A percentile compares a stretch with the other conserved stretches of the same genome.
Evolutionary conservation across 2,113 vertebrate species (phyloP).

Genomic region (Leptobrachium leishanense): DNA sequence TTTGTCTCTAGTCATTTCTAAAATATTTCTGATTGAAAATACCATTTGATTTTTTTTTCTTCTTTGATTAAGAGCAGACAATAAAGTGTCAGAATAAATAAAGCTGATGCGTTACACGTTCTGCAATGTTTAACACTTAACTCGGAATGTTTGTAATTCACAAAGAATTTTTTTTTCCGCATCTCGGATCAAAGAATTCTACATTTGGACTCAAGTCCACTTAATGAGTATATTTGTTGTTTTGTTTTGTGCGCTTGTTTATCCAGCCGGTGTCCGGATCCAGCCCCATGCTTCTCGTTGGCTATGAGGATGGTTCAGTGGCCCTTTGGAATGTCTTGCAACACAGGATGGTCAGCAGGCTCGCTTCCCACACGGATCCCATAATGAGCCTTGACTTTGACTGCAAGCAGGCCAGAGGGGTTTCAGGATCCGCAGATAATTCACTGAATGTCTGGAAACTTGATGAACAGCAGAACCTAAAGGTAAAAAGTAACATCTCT

Average conservation of each 20-base stretch:
- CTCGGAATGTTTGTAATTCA: background rate
- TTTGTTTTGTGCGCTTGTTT: constrained; percentile 17
- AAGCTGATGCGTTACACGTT: background rate
- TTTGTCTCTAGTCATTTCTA: background rate
- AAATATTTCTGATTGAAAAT: background rate
- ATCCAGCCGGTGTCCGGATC: constrained; percentile 67
- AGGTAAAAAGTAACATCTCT: constrained; percentile 77
- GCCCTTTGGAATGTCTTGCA: constrained; percentile 84
- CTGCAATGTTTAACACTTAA: background rate
- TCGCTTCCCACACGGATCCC: constrained; percentile 81
- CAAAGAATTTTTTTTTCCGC: background rate
- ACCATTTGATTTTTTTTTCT: background rate
- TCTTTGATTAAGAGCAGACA: background rate
- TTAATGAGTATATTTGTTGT: background rate
- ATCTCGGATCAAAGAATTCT: background rate
- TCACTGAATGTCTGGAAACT: constrained; percentile 82
- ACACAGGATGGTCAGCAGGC: constrained; percentile 70
- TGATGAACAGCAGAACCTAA: constrained; percentile 80
- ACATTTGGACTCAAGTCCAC: background rate
- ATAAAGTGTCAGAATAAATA: background rate
- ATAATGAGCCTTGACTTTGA: constrained; percentile 94
- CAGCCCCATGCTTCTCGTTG: constrained; percentile 79
- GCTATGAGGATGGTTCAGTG: constrained; percentile 91
- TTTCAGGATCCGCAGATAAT: constrained; percentile 89
- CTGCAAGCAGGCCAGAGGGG: constrained; percentile 71